A percentile compares a stretch with the other conserved stretches of the same genome.
phyloP scores from a whole-genome alignment of 2,888 invertebrate species.

The Agriopis leucophaearia region DNA sequence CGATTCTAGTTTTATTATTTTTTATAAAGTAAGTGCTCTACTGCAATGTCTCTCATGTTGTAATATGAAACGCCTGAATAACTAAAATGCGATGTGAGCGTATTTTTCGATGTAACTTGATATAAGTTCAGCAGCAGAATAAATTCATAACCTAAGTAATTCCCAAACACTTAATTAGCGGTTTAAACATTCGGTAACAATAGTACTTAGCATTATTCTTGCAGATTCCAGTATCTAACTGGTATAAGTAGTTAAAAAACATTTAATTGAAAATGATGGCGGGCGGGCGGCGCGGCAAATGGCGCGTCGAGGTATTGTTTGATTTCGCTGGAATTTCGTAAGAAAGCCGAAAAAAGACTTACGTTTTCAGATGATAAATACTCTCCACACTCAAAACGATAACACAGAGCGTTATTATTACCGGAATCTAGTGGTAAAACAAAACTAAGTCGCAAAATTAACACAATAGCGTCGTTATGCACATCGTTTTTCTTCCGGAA shows the following conservation, averaged over 20 bases:
- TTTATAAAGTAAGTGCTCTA: neutral
- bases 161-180: neutral
- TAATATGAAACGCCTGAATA: slow-evolving; percentile 11
- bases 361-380: slow-evolving; percentile 54
- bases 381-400: slow-evolving; percentile 56
- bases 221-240: neutral
- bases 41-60: slow-evolving; percentile 8
- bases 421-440: slow-evolving; percentile 52
- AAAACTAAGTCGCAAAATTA: slow-evolving; percentile 58
- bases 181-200: neutral
- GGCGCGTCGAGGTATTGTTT: slow-evolving; percentile 61
- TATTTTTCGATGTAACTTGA: slow-evolving; percentile 3
- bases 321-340: slow-evolving; percentile 34
- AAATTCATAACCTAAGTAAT: slow-evolving; percentile 9
- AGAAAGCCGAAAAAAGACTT: slow-evolving; percentile 57
- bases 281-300: slow-evolving; percentile 71
- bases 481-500: slow-evolving; percentile 61
- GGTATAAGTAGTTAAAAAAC: neutral
- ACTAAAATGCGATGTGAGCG: neutral
- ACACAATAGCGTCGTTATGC: slow-evolving; percentile 65
- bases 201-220: neutral
- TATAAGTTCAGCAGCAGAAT: neutral
- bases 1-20: neutral
- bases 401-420: slow-evolving; percentile 60
- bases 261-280: slow-evolving; percentile 67